A percentile compares a stretch with the other conserved stretches of the same genome.
These are phyloP conservation scores for Enteromius anoplus DNA, from an alignment of 2,797 vertebrate species.

Conservation along the genomic window DNA sequence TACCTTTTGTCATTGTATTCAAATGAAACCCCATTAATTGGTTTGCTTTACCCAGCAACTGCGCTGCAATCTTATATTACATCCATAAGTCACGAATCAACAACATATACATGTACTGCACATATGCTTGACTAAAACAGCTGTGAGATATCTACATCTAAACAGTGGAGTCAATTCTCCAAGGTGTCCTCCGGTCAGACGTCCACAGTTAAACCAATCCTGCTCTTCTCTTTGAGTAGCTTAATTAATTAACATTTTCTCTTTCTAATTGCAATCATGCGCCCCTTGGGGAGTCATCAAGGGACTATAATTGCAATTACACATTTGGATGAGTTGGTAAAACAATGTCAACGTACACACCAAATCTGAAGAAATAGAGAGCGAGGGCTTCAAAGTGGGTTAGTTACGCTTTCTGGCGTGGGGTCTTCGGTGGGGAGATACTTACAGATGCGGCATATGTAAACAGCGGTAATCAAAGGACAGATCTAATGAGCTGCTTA, in stretches of 20 bases:
- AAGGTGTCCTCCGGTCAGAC: slow-evolving; percentile 72
- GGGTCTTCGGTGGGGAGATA: slow-evolving; percentile 19
- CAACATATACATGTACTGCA: background rate
- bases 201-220: slow-evolving; percentile 79
- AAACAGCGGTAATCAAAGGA: slow-evolving; percentile 8
- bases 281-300: slow-evolving; percentile 89
- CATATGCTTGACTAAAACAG: background rate
- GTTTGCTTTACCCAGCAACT: slow-evolving; percentile 36
- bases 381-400: slow-evolving; percentile 47
- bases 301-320: slow-evolving; percentile 95
- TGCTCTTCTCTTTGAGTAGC: slow-evolving; percentile 92
- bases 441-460: slow-evolving; percentile 15
- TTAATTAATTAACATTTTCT: slow-evolving; percentile 99
- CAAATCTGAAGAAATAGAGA: slow-evolving; percentile 60
- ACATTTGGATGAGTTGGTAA: slow-evolving; percentile 94
- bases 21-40: slow-evolving; percentile 46
- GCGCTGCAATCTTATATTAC: slow-evolving; percentile 36
- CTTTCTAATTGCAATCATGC: slow-evolving; percentile 99
- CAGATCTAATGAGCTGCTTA: slow-evolving; percentile 37
- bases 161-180: slow-evolving; percentile 54
- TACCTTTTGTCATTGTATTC: slow-evolving; percentile 52
- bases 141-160: slow-evolving; percentile 15
- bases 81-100: background rate
- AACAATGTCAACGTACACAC: slow-evolving; percentile 77
- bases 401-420: slow-evolving; percentile 21